Evolutionary conservation across 2,888 invertebrate genomes (phyloP), one percentile per base, ranked within the genome.

Genomic region (Alcis repandata): DNA sequence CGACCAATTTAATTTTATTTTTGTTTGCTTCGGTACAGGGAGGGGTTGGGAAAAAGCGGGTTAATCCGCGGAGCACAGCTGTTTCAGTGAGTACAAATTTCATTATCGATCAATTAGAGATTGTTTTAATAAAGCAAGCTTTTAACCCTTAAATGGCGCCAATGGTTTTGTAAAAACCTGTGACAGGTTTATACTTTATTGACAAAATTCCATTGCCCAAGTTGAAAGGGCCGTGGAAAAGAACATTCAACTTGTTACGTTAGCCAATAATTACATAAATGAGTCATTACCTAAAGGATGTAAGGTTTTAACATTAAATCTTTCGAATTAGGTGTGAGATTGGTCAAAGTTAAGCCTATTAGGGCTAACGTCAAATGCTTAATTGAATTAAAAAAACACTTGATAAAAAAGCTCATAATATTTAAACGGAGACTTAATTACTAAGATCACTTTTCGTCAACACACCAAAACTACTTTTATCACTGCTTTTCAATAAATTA

Each of bases 231-330:
- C 63, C 59, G 53, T 64, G 58, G 59, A 58, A 41, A 53, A 43
- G 58, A 49, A 40, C 54, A 52, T 63, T 63, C 45, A 64, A 64
- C 63, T 64, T 64, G 63, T 10, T 53, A 52, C 36, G 13, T 58
- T 63, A 52, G 9, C 57, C 33, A 57, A 58, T 32, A 32, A 15
- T 19, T 63, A 46, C 32, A 48, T 53, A 53, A 63, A 1, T 57
- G 48, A 32, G 10, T 48, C 32, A 40, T 61, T 48, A 41, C 19
- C 15, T 22, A 45, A 32, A 45, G 38, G 36, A 52, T 59, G 22
- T 52, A 15, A 41, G n/a, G 20, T 43, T 43, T 43, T 43, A 3
- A 43, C 17, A 20, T 20, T 43, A 36, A 11, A 36, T 7, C 36
- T 36, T 1, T 9, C 11, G 7, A 36, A 36, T 2, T 27, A 36